Percentiles rank a stretch among this genome's conserved stretches.
phyloP scores from a whole-genome alignment of 2,113 vertebrate species.

The Chloropsis cyanopogon region DNA sequence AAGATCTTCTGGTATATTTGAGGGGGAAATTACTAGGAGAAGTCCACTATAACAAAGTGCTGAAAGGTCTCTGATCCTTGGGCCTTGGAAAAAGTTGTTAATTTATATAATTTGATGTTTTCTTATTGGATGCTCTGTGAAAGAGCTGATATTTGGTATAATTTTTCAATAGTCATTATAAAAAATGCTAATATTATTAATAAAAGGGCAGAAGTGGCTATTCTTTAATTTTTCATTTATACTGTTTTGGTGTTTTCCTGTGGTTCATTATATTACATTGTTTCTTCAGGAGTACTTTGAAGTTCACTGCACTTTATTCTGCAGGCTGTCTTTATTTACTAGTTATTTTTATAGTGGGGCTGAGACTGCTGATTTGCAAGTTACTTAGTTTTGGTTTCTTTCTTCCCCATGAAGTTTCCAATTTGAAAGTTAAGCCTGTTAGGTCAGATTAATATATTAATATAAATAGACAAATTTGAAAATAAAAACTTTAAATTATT shows the following conservation, averaged over 20 bases:
- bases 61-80: background rate
- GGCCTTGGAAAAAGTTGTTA: background rate
- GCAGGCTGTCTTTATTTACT: background rate
- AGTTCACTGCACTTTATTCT: background rate
- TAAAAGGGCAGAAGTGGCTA: background rate
- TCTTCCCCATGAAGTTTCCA: background rate
- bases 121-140: background rate
- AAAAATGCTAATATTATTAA: background rate
- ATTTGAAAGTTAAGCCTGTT: background rate
- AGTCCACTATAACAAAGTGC: background rate
- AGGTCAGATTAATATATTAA: background rate
- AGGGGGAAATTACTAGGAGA: background rate
- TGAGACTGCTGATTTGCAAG: background rate
- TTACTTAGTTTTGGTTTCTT: background rate
- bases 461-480: background rate
- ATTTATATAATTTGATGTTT: background rate
- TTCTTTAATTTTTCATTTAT: background rate
- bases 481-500: background rate
- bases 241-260: background rate
- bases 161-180: background rate
- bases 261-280: background rate
- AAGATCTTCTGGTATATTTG: slow-evolving; percentile 47
- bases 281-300: background rate
- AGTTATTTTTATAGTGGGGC: background rate
- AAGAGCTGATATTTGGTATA: background rate